Base-by-base conservation (phyloP, 2,888 invertebrate species). In the Lordiphosa andalusiaca region DNA sequence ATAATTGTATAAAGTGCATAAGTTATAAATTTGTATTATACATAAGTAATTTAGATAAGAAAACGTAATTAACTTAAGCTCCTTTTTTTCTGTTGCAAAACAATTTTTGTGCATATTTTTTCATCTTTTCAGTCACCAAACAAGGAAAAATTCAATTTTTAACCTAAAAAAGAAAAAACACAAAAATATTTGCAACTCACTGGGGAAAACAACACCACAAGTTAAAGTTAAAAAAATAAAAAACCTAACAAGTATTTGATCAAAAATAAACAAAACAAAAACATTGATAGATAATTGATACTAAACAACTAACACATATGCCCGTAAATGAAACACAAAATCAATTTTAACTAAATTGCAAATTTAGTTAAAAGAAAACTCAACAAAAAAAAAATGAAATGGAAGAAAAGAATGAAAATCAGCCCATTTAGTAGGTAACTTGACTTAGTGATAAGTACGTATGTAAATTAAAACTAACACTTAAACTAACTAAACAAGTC, bases 191-290 rank as follows among this genome's bases (percentile, higher is more conserved):
- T 77, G 67, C 61, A 75, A 76, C 69, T 86, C 87, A 86, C 86
- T 87, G 87, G 82, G 83, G 86, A 86, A 86, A 86, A 85, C 80
- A 87, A 87, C 87, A 86, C 85, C 87, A 87, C 78, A 59, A 59
- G 64, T 82, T 69, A 70, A 75, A 83, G 65, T 49, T 67, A 16
- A 16, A 16, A 16, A 1, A 16, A 16, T 1, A 16, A 1, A 62
- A 51, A 84, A 59, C 73, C 67, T 73, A 75, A 75, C 49, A 21
- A 51, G 49, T 54, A 63, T 37, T 52, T 68, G 73, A 58, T 58
- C 57, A 50, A 59, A 41, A 54, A 49, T 52, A 57, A 55, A 10
- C 23, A 39, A 52, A 44, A 62, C 16, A 42, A 50, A 56, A 16
- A 16, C 1, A 56, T 35, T 40, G 33, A 19, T 51, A 68, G 47